Evolutionary conservation across 2,888 invertebrate species (phyloP), one percentile per base, ranked within the genome.

Genomic region (Thumatha senex): DNA sequence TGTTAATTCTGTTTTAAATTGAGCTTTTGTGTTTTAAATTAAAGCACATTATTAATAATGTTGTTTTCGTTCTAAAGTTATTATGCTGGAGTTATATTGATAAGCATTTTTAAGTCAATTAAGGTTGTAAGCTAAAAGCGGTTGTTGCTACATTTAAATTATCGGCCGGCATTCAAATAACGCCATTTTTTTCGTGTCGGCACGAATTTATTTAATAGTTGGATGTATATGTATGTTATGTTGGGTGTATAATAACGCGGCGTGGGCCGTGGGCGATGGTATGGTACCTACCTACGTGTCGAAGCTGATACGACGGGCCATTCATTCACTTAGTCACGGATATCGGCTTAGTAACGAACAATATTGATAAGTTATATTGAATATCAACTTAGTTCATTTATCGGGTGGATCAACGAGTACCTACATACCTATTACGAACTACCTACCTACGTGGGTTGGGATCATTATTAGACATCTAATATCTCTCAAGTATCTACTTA

Each of bases 21-120:
- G 57, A 48, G 71, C 69, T 72, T 71, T 65, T 67, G 66, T 45
- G 2, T 52, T 8, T 54, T 9, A 18, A 0, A 0, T 48, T 80
- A 82, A 50, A 72, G 80, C 76, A 70, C 54, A 74, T 48, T 74
- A 75, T 82, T 30, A 51, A 41, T 35, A 54, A 1, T 40, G 12
- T n/a, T 2, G 18, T 14, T n/a, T 44, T 40, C 63, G 68, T 63
- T 67, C 58, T 61, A 64, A 70, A 63, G 72, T 75, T 65, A 74
- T 66, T 67, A 70, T 67, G 57, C 63, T 52, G 68, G 61, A 66
- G 58, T 66, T 70, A 72, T 85, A 90, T 90, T 89, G 89, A 90
- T 91, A 90, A 91, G 88, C 89, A 89, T 90, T 91, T 91, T 91
- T 91, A 90, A 90, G 90, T 91, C 90, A 91, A 91, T 90, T 91